Conservation (phyloP, 2,888 invertebrate genomes). For the Scaptomyza polygonia region DNA sequence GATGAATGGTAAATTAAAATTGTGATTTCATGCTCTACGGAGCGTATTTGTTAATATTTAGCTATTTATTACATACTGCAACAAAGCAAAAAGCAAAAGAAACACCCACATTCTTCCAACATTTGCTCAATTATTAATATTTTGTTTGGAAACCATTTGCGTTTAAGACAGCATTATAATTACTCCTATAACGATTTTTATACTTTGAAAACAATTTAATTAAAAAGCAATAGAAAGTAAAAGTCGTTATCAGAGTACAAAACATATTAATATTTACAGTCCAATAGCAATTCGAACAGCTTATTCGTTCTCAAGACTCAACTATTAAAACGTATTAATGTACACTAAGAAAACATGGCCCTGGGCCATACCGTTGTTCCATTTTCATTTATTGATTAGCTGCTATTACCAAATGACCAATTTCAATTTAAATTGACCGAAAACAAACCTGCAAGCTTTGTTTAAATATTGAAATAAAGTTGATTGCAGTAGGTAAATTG, state of each 20-base stretch:
- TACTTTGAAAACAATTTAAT: conserved; percentile 24
- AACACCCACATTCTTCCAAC: conserved; percentile 53
- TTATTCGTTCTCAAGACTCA: conserved; percentile 8
- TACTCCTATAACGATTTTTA: conserved; percentile 36
- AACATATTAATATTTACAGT: no score
- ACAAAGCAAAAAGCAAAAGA: conserved; percentile 26
- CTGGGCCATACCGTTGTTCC: conserved; percentile 24
- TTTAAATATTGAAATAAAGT: conserved; percentile 32
- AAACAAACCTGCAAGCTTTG: conserved; percentile 17
- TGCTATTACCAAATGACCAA: conserved; percentile 25
- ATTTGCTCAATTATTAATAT: conserved; percentile 49
- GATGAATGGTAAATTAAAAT: conserved; percentile 46
- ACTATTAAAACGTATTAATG: no score
- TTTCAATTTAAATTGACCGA: conserved; percentile 15
- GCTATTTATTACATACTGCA: conserved; percentile 69
- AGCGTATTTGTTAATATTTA: conserved; percentile 78
- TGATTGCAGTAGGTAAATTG: conserved; percentile 11
- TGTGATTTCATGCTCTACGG: conserved; percentile 78
- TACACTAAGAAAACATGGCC: conserved; percentile 1
- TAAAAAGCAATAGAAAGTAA: conserved; percentile 40
- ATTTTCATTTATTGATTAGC: conserved; percentile 31
- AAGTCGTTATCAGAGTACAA: background rate
- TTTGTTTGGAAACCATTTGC: conserved; percentile 29
- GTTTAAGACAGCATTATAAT: conserved; percentile 33
- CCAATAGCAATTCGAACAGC: no score